Percentiles rank a stretch among this genome's conserved stretches.
Evolutionary conservation across 2,113 vertebrate genomes (phyloP).

Genomic region (Pangasianodon gigas): DNA sequence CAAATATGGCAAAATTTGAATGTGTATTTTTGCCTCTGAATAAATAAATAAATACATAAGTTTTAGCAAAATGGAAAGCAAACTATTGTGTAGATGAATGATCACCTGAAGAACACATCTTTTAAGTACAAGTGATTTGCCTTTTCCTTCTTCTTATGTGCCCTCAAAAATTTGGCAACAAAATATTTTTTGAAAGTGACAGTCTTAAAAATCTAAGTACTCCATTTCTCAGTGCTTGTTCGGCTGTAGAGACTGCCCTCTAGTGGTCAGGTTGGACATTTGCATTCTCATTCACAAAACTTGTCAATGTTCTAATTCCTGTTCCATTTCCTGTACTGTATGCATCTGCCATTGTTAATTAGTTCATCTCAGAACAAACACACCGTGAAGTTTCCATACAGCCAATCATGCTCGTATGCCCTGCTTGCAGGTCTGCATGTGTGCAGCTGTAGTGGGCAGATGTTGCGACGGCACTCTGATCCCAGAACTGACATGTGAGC

Average conservation of each 20-base stretch:
- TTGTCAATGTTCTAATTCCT: neutral
- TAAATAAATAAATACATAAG: neutral
- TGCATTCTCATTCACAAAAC: neutral
- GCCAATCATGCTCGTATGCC: neutral
- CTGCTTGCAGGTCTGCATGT: conserved; percentile 5
- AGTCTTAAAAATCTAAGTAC: neutral
- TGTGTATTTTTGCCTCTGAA: neutral
- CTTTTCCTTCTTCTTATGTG: too few species aligned
- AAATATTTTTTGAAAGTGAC: neutral
- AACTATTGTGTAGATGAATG: neutral
- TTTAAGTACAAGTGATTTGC: neutral
- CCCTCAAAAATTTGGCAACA: neutral
- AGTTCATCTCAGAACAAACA: conserved; percentile 8
- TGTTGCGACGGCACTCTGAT: conserved; percentile 22
- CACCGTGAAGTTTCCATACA: neutral
- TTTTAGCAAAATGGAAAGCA: neutral
- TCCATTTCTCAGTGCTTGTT: neutral
- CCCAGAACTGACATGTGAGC: conserved; percentile 39
- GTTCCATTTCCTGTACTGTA: neutral
- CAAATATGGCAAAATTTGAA: neutral
- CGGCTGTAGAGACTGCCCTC: conserved; percentile 22
- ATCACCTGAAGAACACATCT: neutral
- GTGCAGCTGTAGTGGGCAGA: conserved; percentile 23
- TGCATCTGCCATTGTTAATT: conserved; percentile 7
- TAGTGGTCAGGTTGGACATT: conserved; percentile 5